Evolutionary conservation across 2,113 vertebrate species (phyloP).

Genomic region (Rousettus leschenaultii): DNA sequence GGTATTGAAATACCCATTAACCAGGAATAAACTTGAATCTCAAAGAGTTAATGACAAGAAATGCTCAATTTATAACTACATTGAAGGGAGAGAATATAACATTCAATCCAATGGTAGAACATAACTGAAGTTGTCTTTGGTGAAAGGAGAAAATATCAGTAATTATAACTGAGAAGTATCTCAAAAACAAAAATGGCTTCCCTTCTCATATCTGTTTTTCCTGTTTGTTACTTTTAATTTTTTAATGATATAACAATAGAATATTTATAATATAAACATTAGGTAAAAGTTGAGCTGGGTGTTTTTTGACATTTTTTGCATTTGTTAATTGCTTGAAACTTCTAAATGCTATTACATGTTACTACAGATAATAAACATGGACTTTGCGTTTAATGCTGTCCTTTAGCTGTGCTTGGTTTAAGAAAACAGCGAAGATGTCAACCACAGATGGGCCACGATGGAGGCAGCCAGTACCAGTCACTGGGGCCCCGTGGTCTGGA

Average conservation of each 20-base stretch:
- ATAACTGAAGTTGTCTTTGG: background rate
- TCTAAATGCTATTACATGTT: background rate
- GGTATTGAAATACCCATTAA: background rate
- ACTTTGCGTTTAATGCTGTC: background rate
- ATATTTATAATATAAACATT: background rate
- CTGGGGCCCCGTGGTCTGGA: background rate
- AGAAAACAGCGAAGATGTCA: background rate
- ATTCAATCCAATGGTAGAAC: background rate
- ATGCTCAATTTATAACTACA: background rate
- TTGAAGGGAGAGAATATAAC: background rate
- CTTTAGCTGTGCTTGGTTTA: background rate
- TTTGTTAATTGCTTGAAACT: background rate
- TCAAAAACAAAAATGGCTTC: background rate
- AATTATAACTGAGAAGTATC: background rate
- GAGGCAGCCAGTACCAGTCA: background rate
- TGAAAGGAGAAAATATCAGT: background rate
- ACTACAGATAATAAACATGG: background rate
- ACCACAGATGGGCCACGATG: background rate
- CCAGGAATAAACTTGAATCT: background rate
- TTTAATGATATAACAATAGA: background rate
- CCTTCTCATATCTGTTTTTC: background rate
- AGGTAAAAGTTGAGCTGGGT: background rate
- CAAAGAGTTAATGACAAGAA: background rate
- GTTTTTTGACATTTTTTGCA: background rate
- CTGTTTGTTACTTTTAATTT: background rate